Evolutionary conservation across 1,140 invertebrate species (phyloP).

Genomic region (Hycleus cichorii): DNA sequence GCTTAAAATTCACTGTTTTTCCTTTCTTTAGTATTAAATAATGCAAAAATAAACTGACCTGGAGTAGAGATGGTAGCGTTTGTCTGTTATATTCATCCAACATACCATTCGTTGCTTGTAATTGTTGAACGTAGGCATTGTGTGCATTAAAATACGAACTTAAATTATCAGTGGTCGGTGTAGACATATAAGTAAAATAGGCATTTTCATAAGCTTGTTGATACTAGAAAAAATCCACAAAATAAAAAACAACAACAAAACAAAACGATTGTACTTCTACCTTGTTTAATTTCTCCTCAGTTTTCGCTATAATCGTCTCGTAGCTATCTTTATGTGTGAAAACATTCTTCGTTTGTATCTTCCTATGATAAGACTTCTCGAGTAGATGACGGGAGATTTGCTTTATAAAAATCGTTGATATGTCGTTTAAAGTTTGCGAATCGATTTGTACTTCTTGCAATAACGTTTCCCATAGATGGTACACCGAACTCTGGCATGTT

Average conservation of each 20-base stretch:
- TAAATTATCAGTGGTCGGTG: constrained; percentile 57
- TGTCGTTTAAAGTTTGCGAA: constrained; percentile 81
- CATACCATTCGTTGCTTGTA: constrained; percentile 89
- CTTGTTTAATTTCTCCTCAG: constrained; percentile 81
- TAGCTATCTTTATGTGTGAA: constrained; percentile 87
- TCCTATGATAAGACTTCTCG: constrained; percentile 84
- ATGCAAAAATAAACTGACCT: constrained; percentile 49
- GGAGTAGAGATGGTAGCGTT: constrained; percentile 68
- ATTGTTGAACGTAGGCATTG: constrained; percentile 87
- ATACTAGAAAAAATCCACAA: constrained; percentile 49
- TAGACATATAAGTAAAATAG: constrained; percentile 64
- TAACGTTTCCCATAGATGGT: constrained; percentile 86
- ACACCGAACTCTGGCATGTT: constrained; percentile 70
- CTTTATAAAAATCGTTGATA: constrained; percentile 72
- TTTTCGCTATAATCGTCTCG: constrained; percentile 81
- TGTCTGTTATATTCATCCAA: constrained; percentile 61
- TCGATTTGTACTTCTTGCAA: constrained; percentile 90
- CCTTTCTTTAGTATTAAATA: background rate
- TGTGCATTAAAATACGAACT: constrained; percentile 83
- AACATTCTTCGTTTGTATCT: constrained; percentile 87
- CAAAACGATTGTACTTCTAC: constrained; percentile 43
- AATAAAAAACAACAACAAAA: background rate
- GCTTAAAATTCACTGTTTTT: too few relatives aligned
- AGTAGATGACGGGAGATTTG: constrained; percentile 81
- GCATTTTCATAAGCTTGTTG: constrained; percentile 80